phyloP scores from a whole-genome alignment of 2,797 vertebrate genomes.

The Manis javanica region DNA sequence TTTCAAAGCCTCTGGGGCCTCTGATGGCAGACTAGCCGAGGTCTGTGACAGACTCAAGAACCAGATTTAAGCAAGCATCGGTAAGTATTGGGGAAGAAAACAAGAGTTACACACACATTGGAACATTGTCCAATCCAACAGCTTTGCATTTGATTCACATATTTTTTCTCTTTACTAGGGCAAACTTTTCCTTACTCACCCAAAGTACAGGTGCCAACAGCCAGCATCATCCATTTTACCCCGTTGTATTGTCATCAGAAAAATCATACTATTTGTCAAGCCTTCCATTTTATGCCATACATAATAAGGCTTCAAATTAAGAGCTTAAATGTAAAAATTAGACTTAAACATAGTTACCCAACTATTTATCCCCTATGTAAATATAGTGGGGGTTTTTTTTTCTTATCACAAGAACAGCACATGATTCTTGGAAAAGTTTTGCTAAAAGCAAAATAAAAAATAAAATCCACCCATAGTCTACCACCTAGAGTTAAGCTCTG shows the following conservation, averaged over 20 bases:
- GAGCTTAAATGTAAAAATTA: constrained; percentile 15
- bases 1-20: neutral
- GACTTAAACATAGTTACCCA: constrained; percentile 1
- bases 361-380: neutral
- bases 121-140: neutral
- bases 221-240: neutral
- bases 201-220: neutral
- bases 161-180: neutral
- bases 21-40: rapidly evolving
- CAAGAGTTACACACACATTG: neutral
- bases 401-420: neutral
- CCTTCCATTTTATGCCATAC: neutral
- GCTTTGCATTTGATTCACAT: constrained; percentile 51
- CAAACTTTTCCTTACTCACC: neutral
- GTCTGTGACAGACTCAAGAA: neutral
- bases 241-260: constrained; percentile 21
- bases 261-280: constrained; percentile 35
- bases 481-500: neutral
- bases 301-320: neutral
- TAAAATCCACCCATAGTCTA: neutral
- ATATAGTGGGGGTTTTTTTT: neutral
- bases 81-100: neutral
- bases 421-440: neutral
- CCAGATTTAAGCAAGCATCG: neutral
- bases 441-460: constrained; percentile 21